Conservation (phyloP, 1,140 invertebrate species). For the Cydia fagiglandana region DNA sequence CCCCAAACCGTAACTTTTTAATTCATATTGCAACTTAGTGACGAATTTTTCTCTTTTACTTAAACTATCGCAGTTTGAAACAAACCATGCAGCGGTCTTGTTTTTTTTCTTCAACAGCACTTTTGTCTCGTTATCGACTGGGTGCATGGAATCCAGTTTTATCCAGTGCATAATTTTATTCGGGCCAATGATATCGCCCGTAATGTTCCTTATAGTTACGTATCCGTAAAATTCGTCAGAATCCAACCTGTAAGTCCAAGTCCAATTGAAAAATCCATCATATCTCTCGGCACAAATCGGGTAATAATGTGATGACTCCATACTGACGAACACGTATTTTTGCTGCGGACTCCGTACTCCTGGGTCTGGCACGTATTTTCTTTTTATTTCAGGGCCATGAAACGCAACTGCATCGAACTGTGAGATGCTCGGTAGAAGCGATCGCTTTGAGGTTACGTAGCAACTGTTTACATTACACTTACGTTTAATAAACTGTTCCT, state of each 20-base stretch:
- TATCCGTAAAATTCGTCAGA: conserved; percentile 67
- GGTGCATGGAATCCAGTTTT: conserved; percentile 4
- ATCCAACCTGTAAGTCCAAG: conserved; percentile 33
- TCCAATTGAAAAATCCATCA: conserved; percentile 31
- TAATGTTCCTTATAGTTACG: conserved; percentile 49
- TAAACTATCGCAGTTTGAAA: conserved; percentile 80
- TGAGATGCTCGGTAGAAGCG: neutral
- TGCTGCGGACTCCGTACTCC: neutral
- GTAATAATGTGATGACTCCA: conserved; percentile 13
- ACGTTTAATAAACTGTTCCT: neutral
- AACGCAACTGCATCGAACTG: conserved; percentile 24
- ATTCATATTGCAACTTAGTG: neutral
- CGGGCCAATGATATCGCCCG: conserved; percentile 39
- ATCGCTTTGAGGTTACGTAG: neutral
- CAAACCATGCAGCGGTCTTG: conserved; percentile 80
- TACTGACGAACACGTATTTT: conserved; percentile 27
- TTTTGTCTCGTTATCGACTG: conserved; percentile 12
- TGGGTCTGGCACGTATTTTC: neutral
- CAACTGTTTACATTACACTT: conserved; percentile 14
- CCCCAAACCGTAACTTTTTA: neutral
- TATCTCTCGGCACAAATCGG: neutral
- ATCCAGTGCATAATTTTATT: conserved; percentile 35
- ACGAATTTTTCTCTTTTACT: conserved; percentile 80
- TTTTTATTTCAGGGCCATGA: neutral
- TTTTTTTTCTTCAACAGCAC: conserved; percentile 45